Base-by-base conservation (phyloP, 2,888 invertebrate species). In the Keiferia lycopersicella region DNA sequence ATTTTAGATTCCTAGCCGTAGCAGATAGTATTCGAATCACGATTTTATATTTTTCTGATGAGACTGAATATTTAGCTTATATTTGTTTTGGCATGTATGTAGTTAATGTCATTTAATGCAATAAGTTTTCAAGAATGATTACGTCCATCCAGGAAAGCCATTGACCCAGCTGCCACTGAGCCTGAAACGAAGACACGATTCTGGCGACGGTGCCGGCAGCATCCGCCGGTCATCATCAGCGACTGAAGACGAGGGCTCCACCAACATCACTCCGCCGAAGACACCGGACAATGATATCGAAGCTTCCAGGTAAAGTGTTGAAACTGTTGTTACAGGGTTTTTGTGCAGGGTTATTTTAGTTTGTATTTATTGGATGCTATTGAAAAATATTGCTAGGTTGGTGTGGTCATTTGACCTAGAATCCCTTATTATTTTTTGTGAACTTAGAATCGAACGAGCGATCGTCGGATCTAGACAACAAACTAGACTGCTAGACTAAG, bases 251-350 rank as follows among this genome's bases (percentile, higher is more conserved):
- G 91, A 91, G 68, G 90, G 90, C 14, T 91, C 91, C 12, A 85
- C 90, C 18, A 91, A 91, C 66, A 91, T 91, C 38, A 91, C 91
- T 65, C 91, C 91, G 73, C 91, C 91, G 73, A 91, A 90, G 73
- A 91, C 91, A 51, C 91, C 91, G n/a, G 91, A 91, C 56, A 88
- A 90, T 68, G 91, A 91, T 65, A 84, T 90, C 18, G 91, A 91
- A 68, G 81, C 86, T 71, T 88, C 90, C 69, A 86, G 91, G 91
- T 91, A 75, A 69, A 30, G 7, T 53, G 59, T 22, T 50, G n/a
- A 22, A 30, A 48, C 18, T 18, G 4, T 18, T 8, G 26, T 12
- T 14, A 26, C 14, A 14, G 14, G 4, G 8, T 8, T 34, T 30
- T 30, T 30, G 6, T 30, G 2, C 6, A 4, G 30, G 6, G 34